phyloP scores from a whole-genome alignment of 2,888 invertebrate species.

The Druceiella hillmani region DNA sequence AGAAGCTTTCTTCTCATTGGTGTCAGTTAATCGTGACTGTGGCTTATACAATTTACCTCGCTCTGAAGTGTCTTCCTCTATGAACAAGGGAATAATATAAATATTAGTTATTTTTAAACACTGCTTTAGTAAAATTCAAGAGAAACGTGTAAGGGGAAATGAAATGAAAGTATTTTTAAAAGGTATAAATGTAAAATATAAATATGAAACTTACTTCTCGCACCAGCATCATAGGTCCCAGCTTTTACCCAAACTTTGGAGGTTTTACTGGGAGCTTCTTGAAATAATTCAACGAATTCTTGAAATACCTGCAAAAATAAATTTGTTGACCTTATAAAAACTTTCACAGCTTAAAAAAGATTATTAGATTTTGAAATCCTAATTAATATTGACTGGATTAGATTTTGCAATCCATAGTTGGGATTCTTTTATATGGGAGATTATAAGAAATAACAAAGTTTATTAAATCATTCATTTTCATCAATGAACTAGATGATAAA shows the following conservation, averaged over 20 bases:
- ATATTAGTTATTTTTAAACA: too few relatives aligned
- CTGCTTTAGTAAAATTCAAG: too few relatives aligned
- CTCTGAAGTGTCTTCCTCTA: conserved; percentile 84
- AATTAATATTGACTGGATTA: too few relatives aligned
- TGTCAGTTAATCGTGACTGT: conserved; percentile 65
- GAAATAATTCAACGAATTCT: conserved; percentile 96
- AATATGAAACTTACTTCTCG: conserved; percentile 62
- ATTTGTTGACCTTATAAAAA: conserved; percentile 1
- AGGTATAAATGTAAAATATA: conserved; percentile 5
- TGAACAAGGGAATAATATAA: too few relatives aligned
- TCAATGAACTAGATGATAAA: too few relatives aligned
- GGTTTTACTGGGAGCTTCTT: conserved; percentile 74
- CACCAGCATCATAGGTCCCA: conserved; percentile 93
- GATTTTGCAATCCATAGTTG: too few relatives aligned
- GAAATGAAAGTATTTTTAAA: conserved; percentile 2
- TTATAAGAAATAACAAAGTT: too few relatives aligned
- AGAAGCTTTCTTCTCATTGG: conserved; percentile 48
- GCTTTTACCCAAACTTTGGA: conserved; percentile 97
- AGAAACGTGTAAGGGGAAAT: too few relatives aligned
- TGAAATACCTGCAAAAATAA: conserved; percentile 70
- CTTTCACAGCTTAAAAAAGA: conserved; percentile 1
- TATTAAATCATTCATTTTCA: too few relatives aligned
- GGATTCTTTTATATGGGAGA: too few relatives aligned
- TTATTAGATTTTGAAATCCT: too few relatives aligned
- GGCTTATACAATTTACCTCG: conserved; percentile 92